phyloP scores from a whole-genome alignment of 1,140 invertebrate genomes.

The Drosophila willistoni region DNA sequence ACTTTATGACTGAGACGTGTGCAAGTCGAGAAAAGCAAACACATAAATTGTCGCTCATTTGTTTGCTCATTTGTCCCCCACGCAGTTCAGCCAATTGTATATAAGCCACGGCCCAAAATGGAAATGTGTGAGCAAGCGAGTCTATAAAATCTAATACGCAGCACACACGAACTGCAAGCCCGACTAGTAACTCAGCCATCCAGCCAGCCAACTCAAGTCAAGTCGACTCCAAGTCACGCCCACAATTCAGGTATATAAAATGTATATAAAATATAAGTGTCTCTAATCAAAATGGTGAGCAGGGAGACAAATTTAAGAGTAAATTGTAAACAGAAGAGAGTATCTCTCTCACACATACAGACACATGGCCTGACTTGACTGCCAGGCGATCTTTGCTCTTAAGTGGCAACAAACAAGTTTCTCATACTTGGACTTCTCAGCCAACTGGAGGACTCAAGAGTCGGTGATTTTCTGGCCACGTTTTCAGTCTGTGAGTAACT shows the following conservation, averaged over 20 bases:
- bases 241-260: conserved; percentile 49
- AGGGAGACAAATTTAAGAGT: conserved; percentile 50
- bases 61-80: conserved; percentile 71
- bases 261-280: conserved; percentile 36
- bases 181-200: background rate
- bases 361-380: background rate
- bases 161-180: conserved; percentile 13
- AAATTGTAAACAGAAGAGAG: conserved; percentile 18
- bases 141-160: conserved; percentile 81
- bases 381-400: conserved; percentile 41
- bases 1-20: conserved; percentile 22
- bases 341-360: conserved; percentile 36
- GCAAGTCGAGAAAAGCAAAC: conserved; percentile 22
- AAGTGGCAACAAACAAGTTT: conserved; percentile 57
- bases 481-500: conserved; percentile 73
- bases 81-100: conserved; percentile 58
- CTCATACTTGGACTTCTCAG: conserved; percentile 18
- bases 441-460: conserved; percentile 46
- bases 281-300: conserved; percentile 53
- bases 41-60: conserved; percentile 69
- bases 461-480: conserved; percentile 31
- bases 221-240: conserved; percentile 59
- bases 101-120: conserved; percentile 72
- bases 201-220: conserved; percentile 10
- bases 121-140: conserved; percentile 56